Percentiles rank a stretch among this genome's conserved stretches.
Conservation (phyloP, 2,797 vertebrate species). For the Galaxias olidus region DNA sequence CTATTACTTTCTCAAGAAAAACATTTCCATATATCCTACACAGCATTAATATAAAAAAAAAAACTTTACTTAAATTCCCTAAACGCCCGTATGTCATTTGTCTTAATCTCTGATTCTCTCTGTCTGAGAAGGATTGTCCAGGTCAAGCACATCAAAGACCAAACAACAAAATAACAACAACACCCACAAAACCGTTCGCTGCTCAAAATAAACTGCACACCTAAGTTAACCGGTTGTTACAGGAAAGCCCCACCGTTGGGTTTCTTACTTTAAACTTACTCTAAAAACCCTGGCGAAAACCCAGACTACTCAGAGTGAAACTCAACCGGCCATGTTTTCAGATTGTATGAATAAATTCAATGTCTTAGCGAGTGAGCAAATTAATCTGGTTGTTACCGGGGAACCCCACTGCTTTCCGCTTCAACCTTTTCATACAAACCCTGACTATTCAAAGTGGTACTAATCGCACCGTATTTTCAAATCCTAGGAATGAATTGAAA, state of each 20-base stretch:
- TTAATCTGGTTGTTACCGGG: background rate
- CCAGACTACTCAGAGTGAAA: constrained; percentile 48
- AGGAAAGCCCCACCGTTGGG: constrained; percentile 45
- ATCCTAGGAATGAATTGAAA: too few relatives aligned
- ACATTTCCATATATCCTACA: too few relatives aligned
- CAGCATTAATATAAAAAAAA: too few relatives aligned
- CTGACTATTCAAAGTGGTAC: too few relatives aligned
- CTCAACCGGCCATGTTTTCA: constrained; percentile 6
- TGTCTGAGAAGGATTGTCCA: constrained; percentile 35
- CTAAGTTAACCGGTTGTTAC: background rate
- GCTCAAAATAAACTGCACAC: constrained; percentile 22
- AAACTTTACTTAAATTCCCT: too few relatives aligned
- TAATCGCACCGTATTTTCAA: too few relatives aligned
- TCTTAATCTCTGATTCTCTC: constrained; percentile 10
- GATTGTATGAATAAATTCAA: too few relatives aligned
- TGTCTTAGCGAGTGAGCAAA: background rate
- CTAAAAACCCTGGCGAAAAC: constrained; percentile 36
- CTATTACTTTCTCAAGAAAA: too few relatives aligned
- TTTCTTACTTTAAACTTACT: constrained; percentile 3
- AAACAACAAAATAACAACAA: constrained; percentile 45
- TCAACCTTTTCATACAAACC: too few relatives aligned
- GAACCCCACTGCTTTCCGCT: too few relatives aligned
- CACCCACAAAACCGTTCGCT: constrained; percentile 36
- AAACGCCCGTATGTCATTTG: constrained; percentile 6
- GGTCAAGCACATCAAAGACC: constrained; percentile 42